Percentiles rank a stretch among this genome's conserved stretches.
phyloP scores from a whole-genome alignment of 2,113 vertebrate species.

The Triplophysa dalaica region DNA sequence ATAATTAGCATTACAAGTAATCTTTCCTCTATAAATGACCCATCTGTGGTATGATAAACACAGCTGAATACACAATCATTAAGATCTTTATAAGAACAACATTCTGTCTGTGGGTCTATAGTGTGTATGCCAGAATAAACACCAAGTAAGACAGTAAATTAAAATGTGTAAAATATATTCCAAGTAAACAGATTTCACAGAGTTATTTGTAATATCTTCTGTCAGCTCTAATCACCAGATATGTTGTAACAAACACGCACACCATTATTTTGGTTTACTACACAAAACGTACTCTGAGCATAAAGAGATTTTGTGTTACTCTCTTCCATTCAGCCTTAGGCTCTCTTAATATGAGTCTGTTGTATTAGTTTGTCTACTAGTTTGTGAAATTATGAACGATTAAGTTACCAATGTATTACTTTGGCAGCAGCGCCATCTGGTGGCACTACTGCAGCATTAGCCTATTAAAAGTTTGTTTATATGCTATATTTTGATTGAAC shows the following conservation, averaged over 20 bases:
- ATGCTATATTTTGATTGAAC: too few relatives aligned
- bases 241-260: too few relatives aligned
- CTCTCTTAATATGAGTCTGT: background rate
- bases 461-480: background rate
- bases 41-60: conserved; percentile 7
- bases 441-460: background rate
- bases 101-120: background rate
- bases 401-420: background rate
- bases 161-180: background rate
- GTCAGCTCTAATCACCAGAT: too few relatives aligned
- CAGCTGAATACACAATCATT: conserved; percentile 24
- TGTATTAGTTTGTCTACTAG: background rate
- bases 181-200: background rate
- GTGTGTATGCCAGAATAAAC: background rate
- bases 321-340: background rate
- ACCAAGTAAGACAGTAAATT: background rate
- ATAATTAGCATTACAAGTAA: background rate
- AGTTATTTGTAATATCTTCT: too few relatives aligned
- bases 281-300: too few relatives aligned
- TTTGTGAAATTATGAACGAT: too few relatives aligned
- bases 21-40: background rate
- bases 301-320: too few relatives aligned
- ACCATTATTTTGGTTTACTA: too few relatives aligned
- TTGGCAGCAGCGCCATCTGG: background rate
- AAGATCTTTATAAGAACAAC: background rate